Conservation (phyloP, 2,113 vertebrate genomes). For the Nycticryphes semicollaris region DNA sequence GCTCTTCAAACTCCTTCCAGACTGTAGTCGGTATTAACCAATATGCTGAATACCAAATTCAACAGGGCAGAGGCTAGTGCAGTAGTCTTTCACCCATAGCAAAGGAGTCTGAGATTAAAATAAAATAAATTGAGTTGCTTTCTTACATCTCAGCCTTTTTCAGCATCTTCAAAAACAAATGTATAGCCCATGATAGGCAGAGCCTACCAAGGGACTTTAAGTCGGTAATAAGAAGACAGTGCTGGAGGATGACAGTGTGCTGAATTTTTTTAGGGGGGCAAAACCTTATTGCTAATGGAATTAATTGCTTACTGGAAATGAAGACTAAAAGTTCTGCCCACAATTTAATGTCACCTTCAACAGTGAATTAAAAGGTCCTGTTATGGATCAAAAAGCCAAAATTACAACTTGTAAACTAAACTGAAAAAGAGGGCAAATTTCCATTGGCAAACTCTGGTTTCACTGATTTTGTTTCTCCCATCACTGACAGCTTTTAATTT, state of each 20-base stretch:
- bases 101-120: background rate
- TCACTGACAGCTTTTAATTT: background rate
- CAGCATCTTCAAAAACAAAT: background rate
- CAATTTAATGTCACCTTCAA: background rate
- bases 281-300: background rate
- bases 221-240: background rate
- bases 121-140: background rate
- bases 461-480: background rate
- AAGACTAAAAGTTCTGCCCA: background rate
- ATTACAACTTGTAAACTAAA: background rate
- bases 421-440: background rate
- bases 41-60: background rate
- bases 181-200: background rate
- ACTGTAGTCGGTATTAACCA: fast-evolving
- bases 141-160: background rate
- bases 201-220: background rate
- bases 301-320: background rate
- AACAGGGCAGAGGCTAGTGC: background rate
- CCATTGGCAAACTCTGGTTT: background rate
- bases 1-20: background rate
- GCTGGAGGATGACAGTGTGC: background rate
- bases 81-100: background rate
- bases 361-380: background rate
- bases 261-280: background rate
- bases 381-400: background rate